A percentile compares a stretch with the other conserved stretches of the same genome.
phyloP scores from a whole-genome alignment of 2,888 invertebrate genomes.

The Disparrhopalites patrizii region DNA sequence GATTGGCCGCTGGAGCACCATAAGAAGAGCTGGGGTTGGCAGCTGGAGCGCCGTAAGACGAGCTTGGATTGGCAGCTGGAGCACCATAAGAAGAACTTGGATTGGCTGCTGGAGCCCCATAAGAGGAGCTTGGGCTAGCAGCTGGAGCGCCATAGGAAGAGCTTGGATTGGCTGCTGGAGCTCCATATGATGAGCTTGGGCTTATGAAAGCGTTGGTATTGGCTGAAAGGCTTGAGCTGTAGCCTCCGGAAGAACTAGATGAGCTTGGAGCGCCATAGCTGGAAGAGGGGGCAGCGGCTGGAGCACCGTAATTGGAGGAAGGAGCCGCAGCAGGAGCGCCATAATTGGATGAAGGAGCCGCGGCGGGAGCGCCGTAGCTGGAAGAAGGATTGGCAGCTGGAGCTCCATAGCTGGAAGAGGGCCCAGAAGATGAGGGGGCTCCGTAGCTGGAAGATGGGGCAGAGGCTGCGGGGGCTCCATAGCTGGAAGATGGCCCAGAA shows the following conservation, averaged over 20 bases:
- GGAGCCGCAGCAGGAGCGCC: conserved; percentile 15
- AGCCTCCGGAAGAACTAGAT: conserved; percentile 1
- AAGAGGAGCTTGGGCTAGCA: background rate
- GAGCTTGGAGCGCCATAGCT: conserved; percentile 51
- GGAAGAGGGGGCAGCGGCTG: conserved; percentile 58
- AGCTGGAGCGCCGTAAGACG: conserved; percentile 8
- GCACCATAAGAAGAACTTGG: conserved; percentile 5
- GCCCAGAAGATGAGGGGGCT: conserved; percentile 64
- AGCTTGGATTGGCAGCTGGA: background rate
- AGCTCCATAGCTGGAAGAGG: conserved; percentile 52
- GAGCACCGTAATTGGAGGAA: conserved; percentile 55
- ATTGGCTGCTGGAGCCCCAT: background rate
- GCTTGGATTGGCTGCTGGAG: conserved; percentile 12
- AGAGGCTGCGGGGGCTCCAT: conserved; percentile 14
- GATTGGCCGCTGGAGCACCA: background rate
- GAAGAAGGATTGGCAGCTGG: conserved; percentile 24
- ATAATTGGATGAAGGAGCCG: background rate
- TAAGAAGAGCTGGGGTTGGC: background rate
- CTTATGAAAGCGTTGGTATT: background rate
- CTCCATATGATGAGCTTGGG: conserved; percentile 20
- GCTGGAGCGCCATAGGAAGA: conserved; percentile 2
- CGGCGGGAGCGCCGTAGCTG: conserved; percentile 29
- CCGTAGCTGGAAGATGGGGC: conserved; percentile 72
- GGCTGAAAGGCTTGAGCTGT: too few species aligned
- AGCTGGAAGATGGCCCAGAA: conserved; percentile 9